Base-by-base conservation (phyloP, 2,888 invertebrate genomes). In the Baccha elongata region DNA sequence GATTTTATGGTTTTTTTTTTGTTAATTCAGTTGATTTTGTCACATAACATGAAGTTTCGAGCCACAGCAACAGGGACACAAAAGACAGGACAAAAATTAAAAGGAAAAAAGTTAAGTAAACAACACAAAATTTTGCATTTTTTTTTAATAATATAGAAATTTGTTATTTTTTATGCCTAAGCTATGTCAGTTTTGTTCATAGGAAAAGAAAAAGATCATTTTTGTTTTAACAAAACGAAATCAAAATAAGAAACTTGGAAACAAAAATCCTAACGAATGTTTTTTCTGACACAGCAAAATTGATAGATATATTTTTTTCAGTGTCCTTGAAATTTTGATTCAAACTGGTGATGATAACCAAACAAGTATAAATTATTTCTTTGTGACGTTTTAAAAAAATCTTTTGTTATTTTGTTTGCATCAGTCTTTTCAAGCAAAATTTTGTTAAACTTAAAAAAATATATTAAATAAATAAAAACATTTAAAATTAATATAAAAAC, bases 51-150 rank as follows among this genome's bases (percentile, higher is more conserved):
- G 89, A 88, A 90, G 90, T 88, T 87, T 88, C 88, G 89, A 90
- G 89, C 89, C 89, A 90, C 90, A 90, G 90, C 90, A 89, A 90
- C 90, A 89, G 88, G 89, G 90, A 90, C 90, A 90, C 90, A 90
- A 90, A 89, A 90, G 87, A 90, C 89, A 90, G 90, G 90, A 90
- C 90, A 90, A 89, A 90, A 90, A 89, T 87, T 87, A 88, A 87
- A 89, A 88, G 87, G 89, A 87, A 89, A 88, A 87, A 88, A 87
- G 88, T 88, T 88, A 88, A 87, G 86, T 88, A 88, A 88, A 86
- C 87, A 88, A 88, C 88, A 86, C 86, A 85, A 86, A 85, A 86
- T 71, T 85, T 86, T 52, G 53, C 50, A 78, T 83, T 84, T 85
- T 84, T 83, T 85, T 86, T 84, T 84, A 68, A 48, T 68, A 55